These are phyloP conservation scores for Salvelinus namaycush DNA, from an alignment of 2,113 vertebrate species.

Conservation along the genomic window DNA sequence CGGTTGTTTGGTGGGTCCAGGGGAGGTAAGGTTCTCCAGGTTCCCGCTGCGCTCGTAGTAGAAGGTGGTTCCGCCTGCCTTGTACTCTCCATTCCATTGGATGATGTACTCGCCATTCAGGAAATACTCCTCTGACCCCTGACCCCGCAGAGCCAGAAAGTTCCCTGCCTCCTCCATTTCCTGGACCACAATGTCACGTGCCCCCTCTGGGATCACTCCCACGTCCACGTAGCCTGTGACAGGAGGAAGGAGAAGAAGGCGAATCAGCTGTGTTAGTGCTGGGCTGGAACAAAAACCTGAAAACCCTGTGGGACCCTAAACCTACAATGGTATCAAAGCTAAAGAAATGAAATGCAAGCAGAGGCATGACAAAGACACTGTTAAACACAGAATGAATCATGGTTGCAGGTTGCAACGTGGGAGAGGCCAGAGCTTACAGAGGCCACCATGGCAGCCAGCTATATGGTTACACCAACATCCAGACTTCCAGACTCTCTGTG, in stretches of 20 bases:
- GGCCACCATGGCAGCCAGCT: slow-evolving; percentile 67
- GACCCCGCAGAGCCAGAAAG: slow-evolving; percentile 87
- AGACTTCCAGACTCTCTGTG: slow-evolving; percentile 67
- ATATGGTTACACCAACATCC: slow-evolving; percentile 50
- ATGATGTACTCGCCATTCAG: slow-evolving; percentile 96
- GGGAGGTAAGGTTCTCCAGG: slow-evolving; percentile 90
- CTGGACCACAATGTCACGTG: slow-evolving; percentile 87
- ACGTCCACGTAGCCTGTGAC: slow-evolving; percentile 89
- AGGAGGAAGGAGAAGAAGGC: slow-evolving; percentile 21
- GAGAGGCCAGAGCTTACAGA: slow-evolving; percentile 5
- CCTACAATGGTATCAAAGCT: no score
- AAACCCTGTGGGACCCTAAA: no score
- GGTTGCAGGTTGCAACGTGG: background rate
- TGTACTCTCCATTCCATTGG: slow-evolving; percentile 97
- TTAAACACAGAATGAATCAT: background rate
- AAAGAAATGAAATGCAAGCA: background rate
- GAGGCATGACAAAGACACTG: no score
- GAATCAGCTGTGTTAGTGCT: slow-evolving; percentile 5
- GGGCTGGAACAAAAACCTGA: background rate
- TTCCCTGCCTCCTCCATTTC: slow-evolving; percentile 91
- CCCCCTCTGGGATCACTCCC: slow-evolving; percentile 91
- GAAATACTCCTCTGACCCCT: slow-evolving; percentile 85
- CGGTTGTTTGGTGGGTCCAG: slow-evolving; percentile 88
- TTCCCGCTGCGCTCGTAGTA: slow-evolving; percentile 90
- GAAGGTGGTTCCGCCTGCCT: slow-evolving; percentile 87